Evolutionary conservation across 2,113 vertebrate genomes (phyloP).

Genomic region (Eira barbara): DNA sequence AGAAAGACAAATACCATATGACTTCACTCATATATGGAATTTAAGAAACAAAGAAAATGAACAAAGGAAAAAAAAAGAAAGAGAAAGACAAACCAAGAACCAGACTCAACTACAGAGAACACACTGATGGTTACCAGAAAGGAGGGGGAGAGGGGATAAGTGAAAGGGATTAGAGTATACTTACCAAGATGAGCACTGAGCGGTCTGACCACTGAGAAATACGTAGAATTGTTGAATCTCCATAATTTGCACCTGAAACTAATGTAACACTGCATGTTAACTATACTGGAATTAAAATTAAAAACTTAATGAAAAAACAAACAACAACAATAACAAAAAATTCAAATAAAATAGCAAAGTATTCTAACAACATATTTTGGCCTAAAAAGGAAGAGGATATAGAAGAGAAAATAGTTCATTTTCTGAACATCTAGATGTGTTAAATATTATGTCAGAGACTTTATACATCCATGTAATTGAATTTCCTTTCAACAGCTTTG

Average conservation of each 20-base stretch:
- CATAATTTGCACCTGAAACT: neutral
- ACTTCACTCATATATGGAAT: neutral
- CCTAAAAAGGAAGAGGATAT: constrained; percentile 27
- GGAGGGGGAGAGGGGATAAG: neutral
- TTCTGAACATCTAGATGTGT: neutral
- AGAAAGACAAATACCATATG: neutral
- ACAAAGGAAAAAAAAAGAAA: neutral
- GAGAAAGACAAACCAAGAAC: neutral
- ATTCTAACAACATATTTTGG: neutral
- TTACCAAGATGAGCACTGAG: neutral
- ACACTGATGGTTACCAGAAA: neutral
- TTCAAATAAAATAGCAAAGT: neutral
- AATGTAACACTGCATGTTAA: neutral
- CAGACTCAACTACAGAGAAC: neutral
- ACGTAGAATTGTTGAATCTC: neutral
- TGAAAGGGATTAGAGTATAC: neutral
- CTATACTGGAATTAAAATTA: neutral
- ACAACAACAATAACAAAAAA: neutral
- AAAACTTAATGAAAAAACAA: neutral
- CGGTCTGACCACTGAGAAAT: neutral
- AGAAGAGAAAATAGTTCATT: neutral
- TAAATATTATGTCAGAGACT: neutral
- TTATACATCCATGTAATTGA: neutral
- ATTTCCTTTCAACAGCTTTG: neutral
- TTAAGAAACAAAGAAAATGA: neutral